Base-by-base conservation (phyloP, 2,113 vertebrate species). In the Ailurus styani region DNA sequence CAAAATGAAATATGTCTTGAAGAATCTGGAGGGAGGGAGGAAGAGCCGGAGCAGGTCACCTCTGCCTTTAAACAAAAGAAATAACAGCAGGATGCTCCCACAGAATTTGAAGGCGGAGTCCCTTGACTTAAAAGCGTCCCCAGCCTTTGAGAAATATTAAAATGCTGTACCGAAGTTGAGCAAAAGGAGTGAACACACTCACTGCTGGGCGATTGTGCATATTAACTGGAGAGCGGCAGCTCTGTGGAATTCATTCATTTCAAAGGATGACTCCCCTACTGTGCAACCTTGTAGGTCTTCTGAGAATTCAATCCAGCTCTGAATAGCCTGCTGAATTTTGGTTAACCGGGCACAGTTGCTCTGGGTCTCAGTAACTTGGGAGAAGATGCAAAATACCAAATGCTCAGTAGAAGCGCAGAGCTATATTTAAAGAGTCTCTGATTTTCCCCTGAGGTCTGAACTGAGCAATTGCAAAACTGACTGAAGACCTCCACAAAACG, bases 241-340 rank as follows among this genome's bases (percentile, higher is more conserved):
- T 96, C 93, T 94, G 97, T 96, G 97, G 95, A 95, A 97, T 92
- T 93, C 97, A 97, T 97, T 98, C 98, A 98, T 98, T 97, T 96
- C 97, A 85, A 96, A 97, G 97, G 96, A 97, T 97, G 97, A 96
- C 66, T 21, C 93, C 95, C 96, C 98, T 97, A 90, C 97, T 98
- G 98, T 91, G 96, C 95, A 98, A 72, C 66, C 27, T 90, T 94
- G 82, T 91, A 84, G 95, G 96, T 92, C 95, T 96, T 97, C 94
- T 62, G 95, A 96, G 95, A 93, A 95, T 97, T 97, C 96, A 96
- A 57, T 96, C 98, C 95, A 47, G 62, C 84, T 84, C 93, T 57
- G 78, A 91, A 93, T 27, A 87, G 91, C 97, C 82, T 86, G 25
- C 95, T 70, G 96, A 77, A 96, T 96, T 97, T 97, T 89, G 94